phyloP scores from a whole-genome alignment of 2,888 invertebrate genomes.

The Yponomeuta sedellus region DNA sequence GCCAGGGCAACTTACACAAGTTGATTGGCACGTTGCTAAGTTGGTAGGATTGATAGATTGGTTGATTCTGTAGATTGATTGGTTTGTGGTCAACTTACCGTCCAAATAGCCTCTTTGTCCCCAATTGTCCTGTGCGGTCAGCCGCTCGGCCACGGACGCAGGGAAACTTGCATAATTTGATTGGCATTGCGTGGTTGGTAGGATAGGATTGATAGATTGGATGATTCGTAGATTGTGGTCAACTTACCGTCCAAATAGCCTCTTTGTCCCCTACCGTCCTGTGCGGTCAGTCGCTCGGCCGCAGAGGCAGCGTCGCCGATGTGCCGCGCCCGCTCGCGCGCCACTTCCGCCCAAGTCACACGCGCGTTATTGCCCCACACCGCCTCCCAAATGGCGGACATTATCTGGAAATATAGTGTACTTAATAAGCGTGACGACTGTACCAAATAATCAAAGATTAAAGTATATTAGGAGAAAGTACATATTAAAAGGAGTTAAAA shows the following conservation, averaged over 20 bases:
- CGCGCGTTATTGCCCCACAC: slow-evolving; percentile 75
- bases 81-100: slow-evolving; percentile 6
- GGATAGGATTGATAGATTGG: too few species aligned
- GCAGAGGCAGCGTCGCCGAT: not conserved
- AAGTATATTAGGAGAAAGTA: too few species aligned
- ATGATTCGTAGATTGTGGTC: not conserved
- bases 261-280: not conserved
- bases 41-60: too few species aligned
- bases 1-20: too few species aligned
- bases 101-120: not conserved
- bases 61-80: too few species aligned
- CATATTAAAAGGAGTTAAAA: too few species aligned
- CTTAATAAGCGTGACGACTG: too few species aligned
- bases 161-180: too few species aligned
- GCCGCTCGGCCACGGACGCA: not conserved
- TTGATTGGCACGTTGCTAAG: too few species aligned
- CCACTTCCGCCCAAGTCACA: slow-evolving; percentile 12
- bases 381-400: slow-evolving; percentile 87
- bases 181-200: too few species aligned
- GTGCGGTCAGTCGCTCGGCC: not conserved
- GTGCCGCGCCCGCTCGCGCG: not conserved
- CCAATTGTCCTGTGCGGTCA: not conserved
- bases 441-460: too few species aligned
- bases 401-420: slow-evolving; percentile 80
- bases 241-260: not conserved